Conservation (phyloP, 2,888 invertebrate species). For the Diarsia mendica region DNA sequence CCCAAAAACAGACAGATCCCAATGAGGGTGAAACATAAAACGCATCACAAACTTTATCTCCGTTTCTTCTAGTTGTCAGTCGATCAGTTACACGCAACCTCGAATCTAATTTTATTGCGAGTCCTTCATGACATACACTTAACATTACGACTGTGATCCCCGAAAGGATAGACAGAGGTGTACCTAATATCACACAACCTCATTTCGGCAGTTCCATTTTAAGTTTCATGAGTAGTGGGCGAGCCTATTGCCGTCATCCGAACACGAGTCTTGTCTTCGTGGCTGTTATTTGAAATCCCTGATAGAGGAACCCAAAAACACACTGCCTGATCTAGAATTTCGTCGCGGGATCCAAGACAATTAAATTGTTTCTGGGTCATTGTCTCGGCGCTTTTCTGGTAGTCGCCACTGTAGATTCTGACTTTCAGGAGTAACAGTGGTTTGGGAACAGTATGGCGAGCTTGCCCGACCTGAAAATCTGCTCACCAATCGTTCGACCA, state of each 20-base stretch:
- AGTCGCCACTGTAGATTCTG: no score
- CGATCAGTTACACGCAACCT: constrained; percentile 73
- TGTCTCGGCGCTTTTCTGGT: no score
- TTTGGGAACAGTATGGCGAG: no score
- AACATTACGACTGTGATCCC: background rate
- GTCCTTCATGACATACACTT: constrained; percentile 74
- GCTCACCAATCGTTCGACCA: background rate
- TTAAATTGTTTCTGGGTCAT: no score
- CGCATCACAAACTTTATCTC: constrained; percentile 66
- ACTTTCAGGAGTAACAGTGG: no score
- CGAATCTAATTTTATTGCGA: constrained; percentile 80
- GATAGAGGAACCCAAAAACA: background rate
- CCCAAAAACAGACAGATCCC: constrained; percentile 51
- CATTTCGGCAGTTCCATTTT: background rate
- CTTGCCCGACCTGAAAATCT: background rate
- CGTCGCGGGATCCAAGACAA: no score
- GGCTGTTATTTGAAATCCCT: background rate
- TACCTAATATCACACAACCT: background rate
- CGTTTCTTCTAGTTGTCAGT: constrained; percentile 74
- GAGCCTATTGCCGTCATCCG: background rate
- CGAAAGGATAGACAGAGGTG: background rate
- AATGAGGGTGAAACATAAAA: constrained; percentile 57
- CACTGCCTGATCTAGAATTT: no score
- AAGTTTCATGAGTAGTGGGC: background rate
- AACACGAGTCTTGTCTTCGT: no score